These are phyloP conservation scores for Eulemur albifrons DNA, from an alignment of 2,797 vertebrate species.

Conservation along the genomic window DNA sequence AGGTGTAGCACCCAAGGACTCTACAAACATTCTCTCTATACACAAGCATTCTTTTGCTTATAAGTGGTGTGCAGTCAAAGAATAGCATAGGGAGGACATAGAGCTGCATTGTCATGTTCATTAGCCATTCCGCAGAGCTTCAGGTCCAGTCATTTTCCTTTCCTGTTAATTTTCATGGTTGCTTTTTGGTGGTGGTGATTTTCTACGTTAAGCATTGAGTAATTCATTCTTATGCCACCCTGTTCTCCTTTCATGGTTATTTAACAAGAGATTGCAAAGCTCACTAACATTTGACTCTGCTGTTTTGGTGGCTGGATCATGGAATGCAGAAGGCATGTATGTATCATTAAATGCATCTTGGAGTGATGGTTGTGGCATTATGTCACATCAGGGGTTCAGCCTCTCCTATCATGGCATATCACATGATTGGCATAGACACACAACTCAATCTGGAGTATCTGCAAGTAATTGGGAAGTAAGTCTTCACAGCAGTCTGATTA, in stretches of 20 bases:
- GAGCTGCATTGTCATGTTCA: neutral
- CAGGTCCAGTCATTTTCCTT: neutral
- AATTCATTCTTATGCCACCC: neutral
- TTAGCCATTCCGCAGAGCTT: neutral
- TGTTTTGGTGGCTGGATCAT: neutral
- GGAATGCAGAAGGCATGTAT: neutral
- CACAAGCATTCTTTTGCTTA: neutral
- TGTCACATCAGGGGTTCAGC: neutral
- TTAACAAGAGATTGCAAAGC: neutral
- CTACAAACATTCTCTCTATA: neutral
- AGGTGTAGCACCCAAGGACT: neutral
- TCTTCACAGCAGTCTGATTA: neutral
- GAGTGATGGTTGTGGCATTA: neutral
- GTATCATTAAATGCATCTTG: neutral
- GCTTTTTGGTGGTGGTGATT: neutral
- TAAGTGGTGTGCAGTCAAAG: neutral
- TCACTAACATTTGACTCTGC: conserved; percentile 32
- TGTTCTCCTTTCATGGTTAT: conserved; percentile 5
- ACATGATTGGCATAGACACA: conserved; percentile 25
- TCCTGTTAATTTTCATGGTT: neutral
- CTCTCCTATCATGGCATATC: neutral
- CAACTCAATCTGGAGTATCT: neutral
- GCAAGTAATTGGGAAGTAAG: neutral
- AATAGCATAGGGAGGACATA: neutral
- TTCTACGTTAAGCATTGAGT: neutral